Base-by-base conservation (phyloP, 2,888 invertebrate genomes). In the Drosophila stalkeri region DNA sequence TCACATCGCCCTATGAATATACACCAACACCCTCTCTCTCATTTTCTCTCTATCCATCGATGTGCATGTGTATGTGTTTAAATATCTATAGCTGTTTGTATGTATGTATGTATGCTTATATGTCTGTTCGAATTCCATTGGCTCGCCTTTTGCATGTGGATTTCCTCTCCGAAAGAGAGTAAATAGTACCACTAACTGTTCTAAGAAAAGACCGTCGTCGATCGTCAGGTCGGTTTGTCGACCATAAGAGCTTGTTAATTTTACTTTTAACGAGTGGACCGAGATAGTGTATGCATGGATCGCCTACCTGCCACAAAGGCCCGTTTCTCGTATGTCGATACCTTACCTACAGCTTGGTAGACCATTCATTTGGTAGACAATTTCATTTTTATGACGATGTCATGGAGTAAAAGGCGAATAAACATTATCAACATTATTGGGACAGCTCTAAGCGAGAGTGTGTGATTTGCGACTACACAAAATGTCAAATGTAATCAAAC, bases 151-250 rank as follows among this genome's bases (percentile, higher is more conserved):
- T 35, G 61, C 47, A 55, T 70, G 31, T 68, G 54, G 47, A 37
- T 56, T 69, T 41, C 14, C 44, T 66, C 35, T 75, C 47, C 43
- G 54, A 59, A 76, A 63, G 72, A 70, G 62, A 54, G 7, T 27
- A 16, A 47, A 27, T 47, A 64, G 35, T 31, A 20, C 18, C 51
- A 52, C 35, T 54, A 54, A 54, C 52, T 49, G 35, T 80, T 77
- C 80, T 77, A 71, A 59, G 72, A 77, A 77, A 20, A 18, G 46
- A 64, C 49, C 18, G 47, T 31, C 41, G 31, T 46, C 35, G 65
- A 74, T 80, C 66, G 52, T 14, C 33, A 41, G 43, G 20, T 56
- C 35, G 64, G 62, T 71, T 61, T 44, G 18, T 27, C 43, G 51
- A 8, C 59, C 54, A 51, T 14, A 49, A 27, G 46, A 56, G 44